These are phyloP conservation scores for Zhuqinia jingwanae DNA, from an alignment of 2,888 invertebrate species.

Conservation along the genomic window DNA sequence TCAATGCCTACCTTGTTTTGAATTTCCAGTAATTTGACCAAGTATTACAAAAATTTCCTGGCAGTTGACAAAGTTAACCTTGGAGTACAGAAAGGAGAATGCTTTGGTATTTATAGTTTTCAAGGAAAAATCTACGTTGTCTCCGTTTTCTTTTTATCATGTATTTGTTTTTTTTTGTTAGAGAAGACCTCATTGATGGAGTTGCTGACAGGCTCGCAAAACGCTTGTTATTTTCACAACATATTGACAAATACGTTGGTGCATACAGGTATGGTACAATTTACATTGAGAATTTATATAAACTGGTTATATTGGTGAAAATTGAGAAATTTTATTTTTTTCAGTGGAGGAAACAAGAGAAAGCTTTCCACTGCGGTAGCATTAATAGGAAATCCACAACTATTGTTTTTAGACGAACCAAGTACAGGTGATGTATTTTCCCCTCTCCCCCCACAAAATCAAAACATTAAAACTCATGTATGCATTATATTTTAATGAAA, in stretches of 20 bases:
- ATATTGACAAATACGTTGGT: slow-evolving; percentile 69
- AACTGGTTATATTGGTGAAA: not conserved
- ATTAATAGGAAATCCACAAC: slow-evolving; percentile 86
- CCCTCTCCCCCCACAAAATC: not conserved
- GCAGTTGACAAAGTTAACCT: slow-evolving; percentile 90
- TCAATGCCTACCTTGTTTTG: not conserved
- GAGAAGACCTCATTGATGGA: slow-evolving; percentile 63
- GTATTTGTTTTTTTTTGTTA: slow-evolving; percentile 80
- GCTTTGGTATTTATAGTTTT: slow-evolving; percentile 85
- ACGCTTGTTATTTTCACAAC: slow-evolving; percentile 61
- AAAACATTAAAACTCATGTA: not conserved
- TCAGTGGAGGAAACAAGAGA: slow-evolving; percentile 88
- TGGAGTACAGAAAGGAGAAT: slow-evolving; percentile 88
- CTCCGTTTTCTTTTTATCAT: too few relatives aligned
- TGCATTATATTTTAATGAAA: not conserved
- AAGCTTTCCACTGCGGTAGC: slow-evolving; percentile 88
- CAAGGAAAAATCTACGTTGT: too few relatives aligned
- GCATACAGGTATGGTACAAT: slow-evolving; percentile 64
- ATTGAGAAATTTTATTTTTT: not conserved
- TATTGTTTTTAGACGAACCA: slow-evolving; percentile 85
- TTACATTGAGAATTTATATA: not conserved
- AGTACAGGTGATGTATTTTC: slow-evolving; percentile 81
- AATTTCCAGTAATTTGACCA: slow-evolving; percentile 83
- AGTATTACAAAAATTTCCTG: slow-evolving; percentile 87
- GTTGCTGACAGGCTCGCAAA: slow-evolving; percentile 58